Evolutionary conservation across 2,888 invertebrate genomes (phyloP), one percentile per base, ranked within the genome.

Genomic region (Drosophila tripunctata): DNA sequence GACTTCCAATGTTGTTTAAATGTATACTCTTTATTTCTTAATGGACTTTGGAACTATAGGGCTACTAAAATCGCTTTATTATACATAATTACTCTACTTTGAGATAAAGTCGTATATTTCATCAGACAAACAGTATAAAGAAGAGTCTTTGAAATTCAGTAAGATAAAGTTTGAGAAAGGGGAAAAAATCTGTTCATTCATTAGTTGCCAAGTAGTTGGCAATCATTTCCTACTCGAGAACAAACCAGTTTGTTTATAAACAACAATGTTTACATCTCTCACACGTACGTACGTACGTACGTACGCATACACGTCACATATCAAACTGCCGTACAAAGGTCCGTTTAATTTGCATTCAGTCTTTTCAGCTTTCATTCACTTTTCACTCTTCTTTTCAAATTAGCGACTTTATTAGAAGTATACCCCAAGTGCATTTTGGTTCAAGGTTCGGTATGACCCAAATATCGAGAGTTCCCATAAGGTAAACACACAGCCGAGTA

Each of bases 221-320:
- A 58, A 57, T 65, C 57, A 55, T 63, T 86, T 86, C 57, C 83
- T 82, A 54, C 35, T 70, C 45, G 51, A n/a, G n/a, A 48, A 33
- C 15, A 67, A 77, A 66, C 56, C 56, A 35, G 72, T 64, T 85
- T 78, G 66, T 82, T 78, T 82, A 67, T 55, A 85, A 82, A 74
- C 76, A 81, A 67, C 19, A 56, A 33, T 54, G 57, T 71, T 83
- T 57, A 22, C 73, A 54, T 48, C 41, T 45, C 10, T 31, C 24
- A 54, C n/a, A n/a, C n/a, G n/a, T n/a, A n/a, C n/a, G n/a, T n/a
- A n/a, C n/a, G n/a, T n/a, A n/a, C n/a, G n/a, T n/a, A n/a, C n/a
- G n/a, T n/a, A n/a, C n/a, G n/a, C 41, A 50, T 30, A 44, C 38
- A 41, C 36, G 15, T 19, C 19, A 33, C 47, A 27, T 10, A 3